Evolutionary conservation across 2,888 invertebrate genomes (phyloP), one percentile per base, ranked within the genome.

Genomic region (Aromia moschata): DNA sequence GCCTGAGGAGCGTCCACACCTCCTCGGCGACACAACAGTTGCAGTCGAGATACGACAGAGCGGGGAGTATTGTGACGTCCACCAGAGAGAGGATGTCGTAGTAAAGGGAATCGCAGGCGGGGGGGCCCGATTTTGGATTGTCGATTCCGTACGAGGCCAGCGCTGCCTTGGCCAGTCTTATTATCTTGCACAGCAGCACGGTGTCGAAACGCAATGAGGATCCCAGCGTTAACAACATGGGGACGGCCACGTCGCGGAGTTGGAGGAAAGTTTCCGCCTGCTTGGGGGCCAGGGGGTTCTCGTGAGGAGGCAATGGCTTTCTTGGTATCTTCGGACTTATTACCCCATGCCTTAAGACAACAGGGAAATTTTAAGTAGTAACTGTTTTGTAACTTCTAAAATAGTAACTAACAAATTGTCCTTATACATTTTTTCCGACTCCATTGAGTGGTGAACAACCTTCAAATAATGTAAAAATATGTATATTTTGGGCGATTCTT

Each of bases 21-120:
- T 98, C 97, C 80, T 99, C 98, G 2, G 97, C 93, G 80, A 98
- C 89, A 70, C 96, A 94, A 77, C 96, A 97, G 81, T 98, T 98
- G 71, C 93, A 92, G 67, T 96, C 94, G 84, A 97, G 87, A 70
- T 96, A 89, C 0, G 96, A 93, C 15, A 99, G 83, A 0, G 96
- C 88, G 0, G 99, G 98, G 61, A 99, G 81, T 61, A 99, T 86
- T 1, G 93, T 90, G 40, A 93, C 89, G 77, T 98, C 98, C 56
- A 97, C 81, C 43, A 96, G 84, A 2, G 92, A 92, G 54, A 96
- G 81, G 37, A 96, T 89, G 65, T 95, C 94, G 73, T 90, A 89
- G 77, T 94, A 92, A 37, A 94, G 81, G 7, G 84, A 84, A 70
- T 88, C 87, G 36, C 79, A 81, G 47, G 79, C 71, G 5, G 70